These are phyloP conservation scores for Kryptolebias marmoratus DNA, from an alignment of 2,113 vertebrate genomes.

Conservation along the genomic window DNA sequence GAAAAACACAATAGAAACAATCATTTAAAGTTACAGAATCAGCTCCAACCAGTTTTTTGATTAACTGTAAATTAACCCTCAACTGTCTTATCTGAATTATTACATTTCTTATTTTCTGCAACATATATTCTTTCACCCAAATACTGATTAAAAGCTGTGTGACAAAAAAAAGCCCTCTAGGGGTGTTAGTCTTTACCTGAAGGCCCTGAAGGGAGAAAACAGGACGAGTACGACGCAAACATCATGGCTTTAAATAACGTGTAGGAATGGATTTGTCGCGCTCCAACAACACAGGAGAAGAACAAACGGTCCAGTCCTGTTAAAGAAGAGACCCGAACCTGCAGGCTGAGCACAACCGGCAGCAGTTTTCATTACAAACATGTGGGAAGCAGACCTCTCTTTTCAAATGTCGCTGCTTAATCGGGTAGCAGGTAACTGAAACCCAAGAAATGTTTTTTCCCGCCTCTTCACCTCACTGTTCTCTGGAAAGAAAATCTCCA, in stretches of 20 bases:
- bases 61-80: too few species aligned
- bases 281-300: constrained; percentile 8
- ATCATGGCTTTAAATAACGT: constrained; percentile 23
- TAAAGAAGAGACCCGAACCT: neutral
- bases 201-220: constrained; percentile 15
- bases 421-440: constrained; percentile 1
- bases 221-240: constrained; percentile 16
- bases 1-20: too few species aligned
- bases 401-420: constrained; percentile 7
- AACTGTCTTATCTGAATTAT: too few species aligned
- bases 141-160: neutral
- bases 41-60: too few species aligned
- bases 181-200: constrained; percentile 13
- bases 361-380: constrained; percentile 24
- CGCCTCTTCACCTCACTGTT: constrained; percentile 19
- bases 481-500: constrained; percentile 42
- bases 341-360: constrained; percentile 16
- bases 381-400: constrained; percentile 9
- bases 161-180: neutral
- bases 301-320: neutral
- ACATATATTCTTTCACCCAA: too few species aligned
- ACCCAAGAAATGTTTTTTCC: neutral
- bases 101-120: too few species aligned
- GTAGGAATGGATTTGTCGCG: constrained; percentile 32
- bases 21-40: too few species aligned